phyloP scores from a whole-genome alignment of 2,797 vertebrate genomes.

The Chelmon rostratus region DNA sequence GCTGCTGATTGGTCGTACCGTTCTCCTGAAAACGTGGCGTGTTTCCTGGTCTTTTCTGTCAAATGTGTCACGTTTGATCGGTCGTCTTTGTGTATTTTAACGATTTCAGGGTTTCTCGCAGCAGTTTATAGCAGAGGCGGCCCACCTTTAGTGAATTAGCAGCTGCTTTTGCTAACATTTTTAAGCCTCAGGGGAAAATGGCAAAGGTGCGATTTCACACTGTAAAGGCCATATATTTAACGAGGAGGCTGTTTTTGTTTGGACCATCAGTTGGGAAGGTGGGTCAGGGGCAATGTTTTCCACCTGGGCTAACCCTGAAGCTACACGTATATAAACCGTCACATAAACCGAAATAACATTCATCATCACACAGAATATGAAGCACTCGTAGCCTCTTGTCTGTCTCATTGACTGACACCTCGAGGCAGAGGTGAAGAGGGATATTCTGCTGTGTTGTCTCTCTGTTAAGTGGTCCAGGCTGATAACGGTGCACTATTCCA shows the following conservation, averaged over 20 bases:
- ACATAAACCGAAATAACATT: not conserved
- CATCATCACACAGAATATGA: slow-evolving; percentile 4
- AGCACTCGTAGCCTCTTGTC: slow-evolving; percentile 24
- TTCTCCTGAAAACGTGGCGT: not conserved
- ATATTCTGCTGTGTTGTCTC: slow-evolving; percentile 67
- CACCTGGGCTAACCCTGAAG: slow-evolving; percentile 19
- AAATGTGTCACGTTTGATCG: slow-evolving; percentile 9
- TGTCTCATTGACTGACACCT: slow-evolving; percentile 61
- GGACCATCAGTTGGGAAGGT: slow-evolving; percentile 14
- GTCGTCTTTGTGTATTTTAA: slow-evolving; percentile 27
- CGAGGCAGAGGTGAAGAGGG: slow-evolving; percentile 70
- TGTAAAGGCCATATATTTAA: slow-evolving; percentile 35
- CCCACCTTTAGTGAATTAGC: slow-evolving; percentile 14
- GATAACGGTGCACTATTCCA: slow-evolving; percentile 74
- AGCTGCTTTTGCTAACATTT: slow-evolving; percentile 24
- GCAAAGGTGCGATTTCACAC: slow-evolving; percentile 53
- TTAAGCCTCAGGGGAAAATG: slow-evolving; percentile 33
- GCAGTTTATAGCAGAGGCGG: slow-evolving; percentile 25
- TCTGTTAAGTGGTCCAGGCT: slow-evolving; percentile 69
- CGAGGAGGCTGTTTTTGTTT: slow-evolving; percentile 29
- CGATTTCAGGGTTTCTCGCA: slow-evolving; percentile 24
- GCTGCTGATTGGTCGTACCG: no score
- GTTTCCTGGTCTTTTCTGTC: slow-evolving; percentile 21
- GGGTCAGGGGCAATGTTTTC: not conserved
- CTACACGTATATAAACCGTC: not conserved